Conservation (phyloP, 2,113 vertebrate species). For the Syngnathus typhle region DNA sequence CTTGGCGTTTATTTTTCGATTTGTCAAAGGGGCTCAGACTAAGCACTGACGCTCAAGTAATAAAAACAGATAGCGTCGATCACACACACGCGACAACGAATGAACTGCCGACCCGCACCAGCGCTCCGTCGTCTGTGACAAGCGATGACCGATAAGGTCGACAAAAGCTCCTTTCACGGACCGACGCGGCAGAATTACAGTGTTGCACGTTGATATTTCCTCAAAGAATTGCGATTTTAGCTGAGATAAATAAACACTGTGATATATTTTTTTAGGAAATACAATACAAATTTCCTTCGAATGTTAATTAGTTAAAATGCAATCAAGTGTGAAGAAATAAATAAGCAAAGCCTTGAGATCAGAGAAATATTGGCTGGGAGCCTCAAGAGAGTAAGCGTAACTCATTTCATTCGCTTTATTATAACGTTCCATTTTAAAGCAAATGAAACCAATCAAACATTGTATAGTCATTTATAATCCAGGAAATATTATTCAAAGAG, state of each 20-base stretch:
- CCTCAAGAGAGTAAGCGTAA: too few species aligned
- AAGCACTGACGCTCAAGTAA: not conserved
- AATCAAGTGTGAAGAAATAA: too few species aligned
- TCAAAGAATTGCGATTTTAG: not conserved
- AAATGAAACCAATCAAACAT: too few species aligned
- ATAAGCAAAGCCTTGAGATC: too few species aligned
- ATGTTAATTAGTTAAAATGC: too few species aligned
- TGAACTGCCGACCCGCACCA: not conserved
- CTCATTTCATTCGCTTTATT: too few species aligned
- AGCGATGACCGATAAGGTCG: not conserved
- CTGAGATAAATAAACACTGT: too few species aligned
- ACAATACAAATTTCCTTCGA: too few species aligned
- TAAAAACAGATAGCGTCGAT: slow-evolving; percentile 10
- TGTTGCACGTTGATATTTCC: not conserved
- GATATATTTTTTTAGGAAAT: too few species aligned
- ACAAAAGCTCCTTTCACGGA: not conserved
- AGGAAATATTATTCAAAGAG: not conserved
- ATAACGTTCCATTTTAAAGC: too few species aligned
- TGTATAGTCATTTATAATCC: not conserved
- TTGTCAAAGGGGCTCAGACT: slow-evolving; percentile 1
- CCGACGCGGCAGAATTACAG: not conserved
- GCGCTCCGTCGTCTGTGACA: slow-evolving; percentile 5
- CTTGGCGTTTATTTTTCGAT: not conserved
- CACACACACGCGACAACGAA: not conserved
- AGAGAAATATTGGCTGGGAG: too few species aligned